phyloP scores from a whole-genome alignment of 2,888 invertebrate genomes.

The Epiblema foenella region DNA sequence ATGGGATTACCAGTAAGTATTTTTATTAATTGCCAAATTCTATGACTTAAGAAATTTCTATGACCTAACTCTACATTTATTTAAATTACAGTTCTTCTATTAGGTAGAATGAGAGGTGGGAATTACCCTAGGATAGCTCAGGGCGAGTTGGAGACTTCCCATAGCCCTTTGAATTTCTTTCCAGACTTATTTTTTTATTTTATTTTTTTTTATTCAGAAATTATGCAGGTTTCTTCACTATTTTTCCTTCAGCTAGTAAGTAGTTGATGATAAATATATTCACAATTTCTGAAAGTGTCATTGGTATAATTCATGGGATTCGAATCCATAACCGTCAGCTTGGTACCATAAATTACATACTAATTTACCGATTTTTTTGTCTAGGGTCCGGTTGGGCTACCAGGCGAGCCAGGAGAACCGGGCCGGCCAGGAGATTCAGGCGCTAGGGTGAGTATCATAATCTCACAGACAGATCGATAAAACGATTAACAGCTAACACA shows the following conservation, averaged over 20 bases:
- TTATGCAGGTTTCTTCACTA: no score
- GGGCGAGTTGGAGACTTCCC: no score
- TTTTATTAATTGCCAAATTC: neutral
- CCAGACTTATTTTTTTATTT: no score
- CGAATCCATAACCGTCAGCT: neutral
- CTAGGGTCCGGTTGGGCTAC: slow-evolving; percentile 92
- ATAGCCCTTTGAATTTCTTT: no score
- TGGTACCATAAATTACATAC: neutral
- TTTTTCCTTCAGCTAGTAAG: no score
- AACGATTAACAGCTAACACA: slow-evolving; percentile 20
- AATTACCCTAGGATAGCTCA: no score
- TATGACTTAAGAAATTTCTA: neutral
- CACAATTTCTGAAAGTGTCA: neutral
- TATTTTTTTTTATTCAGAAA: no score
- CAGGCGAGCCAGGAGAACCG: slow-evolving; percentile 89
- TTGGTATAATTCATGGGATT: neutral
- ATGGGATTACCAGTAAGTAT: slow-evolving; percentile 97
- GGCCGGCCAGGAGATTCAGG: slow-evolving; percentile 91
- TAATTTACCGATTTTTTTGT: slow-evolving; percentile 45
- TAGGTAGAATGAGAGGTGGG: no score
- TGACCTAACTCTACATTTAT: neutral
- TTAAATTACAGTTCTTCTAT: neutral
- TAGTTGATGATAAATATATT: neutral
- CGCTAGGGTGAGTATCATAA: slow-evolving; percentile 88
- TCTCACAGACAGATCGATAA: neutral